Conservation (phyloP, 2,797 vertebrate species). For the Enteromius mattozi region DNA sequence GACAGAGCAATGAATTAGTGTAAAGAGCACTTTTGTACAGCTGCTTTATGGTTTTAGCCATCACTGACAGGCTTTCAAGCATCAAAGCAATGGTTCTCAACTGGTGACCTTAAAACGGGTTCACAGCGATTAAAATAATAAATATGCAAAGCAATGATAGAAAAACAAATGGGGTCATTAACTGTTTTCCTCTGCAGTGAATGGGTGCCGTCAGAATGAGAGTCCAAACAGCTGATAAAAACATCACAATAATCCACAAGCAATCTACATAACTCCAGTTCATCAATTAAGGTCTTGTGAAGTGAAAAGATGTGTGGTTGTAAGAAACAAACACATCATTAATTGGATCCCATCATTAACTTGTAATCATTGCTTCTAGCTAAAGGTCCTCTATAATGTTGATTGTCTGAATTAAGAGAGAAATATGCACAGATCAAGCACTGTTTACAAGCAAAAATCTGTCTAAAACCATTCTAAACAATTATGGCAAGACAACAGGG, state of each 20-base stretch:
- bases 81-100: neutral
- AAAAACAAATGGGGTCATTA: neutral
- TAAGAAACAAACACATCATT: no score
- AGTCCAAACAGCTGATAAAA: neutral
- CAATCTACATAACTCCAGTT: neutral
- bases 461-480: neutral
- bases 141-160: neutral
- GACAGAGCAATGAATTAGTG: conserved; percentile 22
- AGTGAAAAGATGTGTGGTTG: no score
- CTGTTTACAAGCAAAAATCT: no score
- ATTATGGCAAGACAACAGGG: neutral
- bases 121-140: neutral
- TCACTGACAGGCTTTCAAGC: neutral
- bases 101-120: neutral
- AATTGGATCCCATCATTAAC: no score
- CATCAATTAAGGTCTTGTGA: no score
- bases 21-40: neutral
- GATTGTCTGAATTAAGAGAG: no score
- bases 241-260: neutral
- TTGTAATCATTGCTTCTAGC: no score
- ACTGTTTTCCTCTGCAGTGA: neutral
- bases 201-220: neutral
- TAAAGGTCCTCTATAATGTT: no score
- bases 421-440: no score
- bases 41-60: conserved; percentile 4